Evolutionary conservation across 2,113 vertebrate species (phyloP).

Genomic region (Podarcis cretensis): DNA sequence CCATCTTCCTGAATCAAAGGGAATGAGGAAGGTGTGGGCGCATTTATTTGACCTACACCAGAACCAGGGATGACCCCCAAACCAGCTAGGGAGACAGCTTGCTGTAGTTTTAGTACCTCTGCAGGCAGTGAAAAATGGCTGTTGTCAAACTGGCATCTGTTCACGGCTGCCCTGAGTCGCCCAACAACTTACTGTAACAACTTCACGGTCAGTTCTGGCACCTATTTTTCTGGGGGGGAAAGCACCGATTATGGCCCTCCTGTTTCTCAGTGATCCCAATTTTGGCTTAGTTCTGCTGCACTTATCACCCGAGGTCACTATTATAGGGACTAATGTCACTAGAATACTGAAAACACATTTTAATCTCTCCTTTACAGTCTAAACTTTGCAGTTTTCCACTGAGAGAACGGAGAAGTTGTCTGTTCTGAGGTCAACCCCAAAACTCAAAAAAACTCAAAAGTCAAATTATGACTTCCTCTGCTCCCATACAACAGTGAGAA

Average conservation of each 20-base stretch:
- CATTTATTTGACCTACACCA: too few relatives aligned
- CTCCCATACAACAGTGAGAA: neutral
- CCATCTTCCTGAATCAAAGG: too few relatives aligned
- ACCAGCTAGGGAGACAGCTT: too few relatives aligned
- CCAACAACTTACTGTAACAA: too few relatives aligned
- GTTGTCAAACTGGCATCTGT: too few relatives aligned
- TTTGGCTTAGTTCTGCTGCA: neutral
- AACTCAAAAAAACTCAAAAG: neutral
- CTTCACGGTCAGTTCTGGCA: too few relatives aligned
- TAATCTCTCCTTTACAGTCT: neutral
- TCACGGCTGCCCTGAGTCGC: too few relatives aligned
- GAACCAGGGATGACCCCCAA: too few relatives aligned
- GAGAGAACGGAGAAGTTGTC: constrained; percentile 5
- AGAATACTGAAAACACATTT: constrained; percentile 20
- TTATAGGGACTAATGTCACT: neutral
- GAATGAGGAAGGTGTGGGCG: too few relatives aligned
- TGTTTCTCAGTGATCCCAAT: neutral
- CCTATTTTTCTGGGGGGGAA: too few relatives aligned
- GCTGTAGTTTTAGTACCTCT: too few relatives aligned
- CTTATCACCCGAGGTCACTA: neutral
- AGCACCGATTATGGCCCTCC: neutral
- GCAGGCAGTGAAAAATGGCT: too few relatives aligned
- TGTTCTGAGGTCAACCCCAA: neutral
- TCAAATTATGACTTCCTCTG: constrained; percentile 16
- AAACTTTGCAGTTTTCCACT: constrained; percentile 34